phyloP scores from a whole-genome alignment of 2,888 invertebrate species.

The Proisotoma minuta region DNA sequence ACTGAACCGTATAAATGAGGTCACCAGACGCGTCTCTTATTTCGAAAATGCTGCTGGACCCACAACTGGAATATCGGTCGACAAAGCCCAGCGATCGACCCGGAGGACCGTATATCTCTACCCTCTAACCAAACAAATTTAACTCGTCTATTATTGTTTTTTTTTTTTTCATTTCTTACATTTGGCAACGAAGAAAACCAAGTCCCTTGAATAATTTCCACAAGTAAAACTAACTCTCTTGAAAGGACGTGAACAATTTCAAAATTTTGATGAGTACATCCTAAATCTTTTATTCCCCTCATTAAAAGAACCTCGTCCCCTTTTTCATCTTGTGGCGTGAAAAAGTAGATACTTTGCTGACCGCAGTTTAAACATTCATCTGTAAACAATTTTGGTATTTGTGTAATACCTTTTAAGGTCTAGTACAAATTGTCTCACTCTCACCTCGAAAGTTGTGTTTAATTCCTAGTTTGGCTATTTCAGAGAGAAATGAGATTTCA shows the following conservation, averaged over 20 bases:
- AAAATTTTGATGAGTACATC: background rate
- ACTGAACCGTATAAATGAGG: background rate
- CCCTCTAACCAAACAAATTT: background rate
- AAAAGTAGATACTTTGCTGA: too few species aligned
- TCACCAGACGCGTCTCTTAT: background rate
- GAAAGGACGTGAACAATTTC: background rate
- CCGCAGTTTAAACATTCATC: background rate
- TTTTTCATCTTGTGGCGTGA: background rate
- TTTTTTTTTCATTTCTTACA: slow-evolving; percentile 4
- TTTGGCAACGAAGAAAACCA: background rate
- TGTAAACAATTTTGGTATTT: background rate
- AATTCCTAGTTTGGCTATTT: background rate
- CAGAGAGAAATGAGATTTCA: background rate
- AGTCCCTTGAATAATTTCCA: background rate
- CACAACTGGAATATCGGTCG: background rate
- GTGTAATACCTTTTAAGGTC: too few species aligned
- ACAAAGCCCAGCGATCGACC: background rate
- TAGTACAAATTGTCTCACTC: too few species aligned
- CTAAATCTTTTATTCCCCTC: background rate
- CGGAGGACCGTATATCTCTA: background rate
- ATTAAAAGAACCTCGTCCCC: background rate
- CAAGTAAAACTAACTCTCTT: background rate
- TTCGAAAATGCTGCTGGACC: background rate
- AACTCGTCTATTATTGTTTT: background rate
- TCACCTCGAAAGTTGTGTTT: background rate